Conservation (phyloP, 2,113 vertebrate species). For the Bujurquina vittata region DNA sequence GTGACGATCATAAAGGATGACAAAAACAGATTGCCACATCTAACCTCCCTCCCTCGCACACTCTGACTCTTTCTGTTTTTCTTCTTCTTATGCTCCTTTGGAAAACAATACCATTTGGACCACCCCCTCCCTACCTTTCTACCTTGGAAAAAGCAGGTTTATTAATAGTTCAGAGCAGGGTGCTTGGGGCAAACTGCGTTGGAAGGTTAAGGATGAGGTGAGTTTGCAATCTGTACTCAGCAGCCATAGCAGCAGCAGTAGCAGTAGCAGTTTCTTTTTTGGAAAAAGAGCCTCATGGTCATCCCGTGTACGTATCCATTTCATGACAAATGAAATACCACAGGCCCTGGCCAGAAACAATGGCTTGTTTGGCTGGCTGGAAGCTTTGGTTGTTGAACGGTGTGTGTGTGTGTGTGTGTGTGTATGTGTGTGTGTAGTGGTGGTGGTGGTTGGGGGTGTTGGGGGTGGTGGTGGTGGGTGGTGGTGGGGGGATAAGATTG, state of each 20-base stretch:
- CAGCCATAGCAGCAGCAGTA: constrained; percentile 34
- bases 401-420: not conserved
- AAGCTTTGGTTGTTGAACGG: constrained; percentile 47
- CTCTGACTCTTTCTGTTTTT: constrained; percentile 22
- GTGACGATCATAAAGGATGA: constrained; percentile 50
- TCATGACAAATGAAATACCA: constrained; percentile 84
- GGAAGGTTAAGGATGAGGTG: constrained; percentile 70
- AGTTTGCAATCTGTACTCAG: constrained; percentile 42
- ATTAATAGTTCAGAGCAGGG: constrained; percentile 66
- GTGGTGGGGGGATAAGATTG: constrained; percentile 55
- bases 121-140: constrained; percentile 36
- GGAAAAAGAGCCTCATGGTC: constrained; percentile 64
- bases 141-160: constrained; percentile 71
- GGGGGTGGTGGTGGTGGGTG: not conserved
- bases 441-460: constrained; percentile 1
- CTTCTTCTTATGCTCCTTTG: constrained; percentile 50
- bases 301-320: constrained; percentile 77
- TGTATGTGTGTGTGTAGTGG: constrained; percentile 17
- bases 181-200: constrained; percentile 47
- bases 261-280: constrained; percentile 60
- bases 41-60: constrained; percentile 30
- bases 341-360: constrained; percentile 75
- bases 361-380: constrained; percentile 73
- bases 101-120: constrained; percentile 67
- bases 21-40: constrained; percentile 40